Percentiles rank a stretch among this genome's conserved stretches.
These are phyloP conservation scores for Drosophila hamatofila DNA, from an alignment of 2,888 invertebrate genomes.

Conservation along the genomic window DNA sequence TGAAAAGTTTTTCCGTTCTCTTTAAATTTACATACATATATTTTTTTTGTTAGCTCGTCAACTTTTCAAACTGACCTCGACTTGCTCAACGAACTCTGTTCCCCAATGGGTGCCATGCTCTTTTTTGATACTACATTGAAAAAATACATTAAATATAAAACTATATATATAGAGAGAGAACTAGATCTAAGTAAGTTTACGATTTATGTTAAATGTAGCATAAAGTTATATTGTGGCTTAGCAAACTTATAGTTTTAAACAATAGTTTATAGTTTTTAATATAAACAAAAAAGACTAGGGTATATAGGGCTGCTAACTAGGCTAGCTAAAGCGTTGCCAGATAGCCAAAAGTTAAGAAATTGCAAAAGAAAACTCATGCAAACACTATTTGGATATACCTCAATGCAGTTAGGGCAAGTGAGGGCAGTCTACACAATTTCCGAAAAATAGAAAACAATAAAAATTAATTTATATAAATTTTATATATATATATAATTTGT, in stretches of 20 bases:
- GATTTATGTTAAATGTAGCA: conserved; percentile 42
- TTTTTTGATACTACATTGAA: conserved; percentile 66
- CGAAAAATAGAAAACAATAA: background rate
- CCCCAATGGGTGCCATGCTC: conserved; percentile 76
- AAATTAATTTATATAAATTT: background rate
- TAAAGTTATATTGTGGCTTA: conserved; percentile 75
- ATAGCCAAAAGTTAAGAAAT: background rate
- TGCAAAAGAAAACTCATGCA: background rate
- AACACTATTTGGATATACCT: background rate
- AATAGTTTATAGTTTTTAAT: conserved; percentile 57
- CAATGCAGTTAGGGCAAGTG: background rate
- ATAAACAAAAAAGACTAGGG: conserved; percentile 6
- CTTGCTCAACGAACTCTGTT: conserved; percentile 79
- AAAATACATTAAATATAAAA: conserved; percentile 18
- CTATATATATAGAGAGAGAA: background rate
- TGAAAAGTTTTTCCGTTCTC: background rate
- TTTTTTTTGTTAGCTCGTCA: background rate
- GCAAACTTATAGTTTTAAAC: conserved; percentile 81
- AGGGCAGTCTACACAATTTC: conserved; percentile 1
- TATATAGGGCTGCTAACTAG: conserved; percentile 7
- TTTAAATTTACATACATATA: background rate
- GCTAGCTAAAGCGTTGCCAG: conserved; percentile 4
- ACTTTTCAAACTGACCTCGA: background rate
- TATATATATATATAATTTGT: background rate
- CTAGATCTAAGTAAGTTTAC: conserved; percentile 29